Conservation (phyloP, 2,888 invertebrate genomes). For the Parthenolecanium corni region DNA sequence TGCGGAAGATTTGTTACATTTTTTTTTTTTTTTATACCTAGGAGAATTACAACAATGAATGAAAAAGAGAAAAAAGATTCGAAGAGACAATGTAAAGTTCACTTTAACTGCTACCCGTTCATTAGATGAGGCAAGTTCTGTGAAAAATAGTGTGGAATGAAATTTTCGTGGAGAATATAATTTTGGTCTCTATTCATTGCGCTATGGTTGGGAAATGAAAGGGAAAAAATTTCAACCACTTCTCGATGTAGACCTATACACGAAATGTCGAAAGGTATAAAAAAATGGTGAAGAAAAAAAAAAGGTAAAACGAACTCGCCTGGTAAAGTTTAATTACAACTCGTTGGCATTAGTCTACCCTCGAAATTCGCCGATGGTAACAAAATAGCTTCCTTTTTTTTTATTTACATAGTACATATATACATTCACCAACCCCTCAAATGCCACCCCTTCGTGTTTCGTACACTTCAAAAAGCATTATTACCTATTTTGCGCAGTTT, state of each 20-base stretch:
- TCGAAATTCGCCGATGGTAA: conserved; percentile 25
- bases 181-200: conserved; percentile 22
- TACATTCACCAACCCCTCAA: conserved; percentile 4
- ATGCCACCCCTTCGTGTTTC: conserved; percentile 11
- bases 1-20: neutral
- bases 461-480: conserved; percentile 23
- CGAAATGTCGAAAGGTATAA: conserved; percentile 25
- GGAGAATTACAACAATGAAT: neutral
- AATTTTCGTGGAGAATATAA: conserved; percentile 16
- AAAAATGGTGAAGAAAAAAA: conserved; percentile 20
- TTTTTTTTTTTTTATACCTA: neutral
- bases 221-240: neutral
- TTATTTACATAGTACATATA: conserved; percentile 18
- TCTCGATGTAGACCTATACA: conserved; percentile 8
- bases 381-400: conserved; percentile 14
- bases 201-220: conserved; percentile 7
- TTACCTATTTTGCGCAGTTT: conserved; percentile 22
- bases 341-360: conserved; percentile 19
- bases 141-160: conserved; percentile 10
- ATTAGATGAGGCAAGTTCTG: neutral
- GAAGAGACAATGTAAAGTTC: neutral
- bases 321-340: conserved; percentile 24
- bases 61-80: neutral
- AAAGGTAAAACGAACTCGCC: conserved; percentile 21
- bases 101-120: no score